A percentile compares a stretch with the other conserved stretches of the same genome.
phyloP scores from a whole-genome alignment of 1,140 invertebrate genomes.

The Halictus rubicundus region DNA sequence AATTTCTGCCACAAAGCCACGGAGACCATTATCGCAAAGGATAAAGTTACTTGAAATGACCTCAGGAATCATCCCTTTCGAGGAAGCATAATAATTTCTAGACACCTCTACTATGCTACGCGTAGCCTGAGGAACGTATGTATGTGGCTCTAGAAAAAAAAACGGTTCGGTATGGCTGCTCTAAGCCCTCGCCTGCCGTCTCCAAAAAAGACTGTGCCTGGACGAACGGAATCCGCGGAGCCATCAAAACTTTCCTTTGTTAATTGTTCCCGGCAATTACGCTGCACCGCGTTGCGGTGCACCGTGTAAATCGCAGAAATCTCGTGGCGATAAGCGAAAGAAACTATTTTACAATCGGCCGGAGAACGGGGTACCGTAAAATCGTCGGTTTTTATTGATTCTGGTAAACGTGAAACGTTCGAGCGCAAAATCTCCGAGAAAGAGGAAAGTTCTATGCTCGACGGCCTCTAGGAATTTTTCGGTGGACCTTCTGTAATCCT shows the following conservation, averaged over 20 bases:
- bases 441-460: not conserved
- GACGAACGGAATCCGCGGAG: not conserved
- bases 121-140: too few relatives aligned
- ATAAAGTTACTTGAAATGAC: too few relatives aligned
- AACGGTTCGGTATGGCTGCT: too few relatives aligned
- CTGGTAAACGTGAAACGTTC: conserved; percentile 4
- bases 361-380: not conserved
- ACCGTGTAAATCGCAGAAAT: not conserved
- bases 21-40: too few relatives aligned
- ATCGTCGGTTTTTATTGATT: not conserved
- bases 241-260: not conserved
- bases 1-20: too few relatives aligned
- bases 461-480: conserved; percentile 8
- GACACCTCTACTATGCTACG: too few relatives aligned
- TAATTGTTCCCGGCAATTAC: not conserved
- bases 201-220: not conserved
- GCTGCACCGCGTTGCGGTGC: not conserved
- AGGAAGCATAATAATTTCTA: too few relatives aligned
- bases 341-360: not conserved
- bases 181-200: too few relatives aligned
- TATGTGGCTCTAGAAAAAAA: too few relatives aligned
- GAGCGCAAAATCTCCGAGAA: not conserved
- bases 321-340: not conserved
- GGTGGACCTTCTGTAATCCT: not conserved
- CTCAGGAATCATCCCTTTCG: too few relatives aligned